These are phyloP conservation scores for Colinus virginianus DNA, from an alignment of 2,113 vertebrate species.

Conservation along the genomic window DNA sequence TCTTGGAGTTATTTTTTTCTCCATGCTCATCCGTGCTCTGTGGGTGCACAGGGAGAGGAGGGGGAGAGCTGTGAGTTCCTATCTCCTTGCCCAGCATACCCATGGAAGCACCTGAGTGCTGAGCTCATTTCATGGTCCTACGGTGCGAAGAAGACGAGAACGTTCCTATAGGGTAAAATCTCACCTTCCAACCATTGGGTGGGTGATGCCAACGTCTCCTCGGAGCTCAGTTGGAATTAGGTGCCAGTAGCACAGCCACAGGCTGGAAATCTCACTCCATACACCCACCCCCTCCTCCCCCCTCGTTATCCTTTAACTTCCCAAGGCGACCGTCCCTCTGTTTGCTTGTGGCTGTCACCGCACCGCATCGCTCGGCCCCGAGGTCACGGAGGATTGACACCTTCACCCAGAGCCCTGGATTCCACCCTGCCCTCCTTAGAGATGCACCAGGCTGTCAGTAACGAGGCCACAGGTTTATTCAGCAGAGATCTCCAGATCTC, in stretches of 20 bases:
- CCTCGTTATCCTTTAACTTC: constrained; percentile 51
- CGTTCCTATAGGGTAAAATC: neutral
- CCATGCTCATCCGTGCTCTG: neutral
- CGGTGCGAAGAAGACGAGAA: neutral
- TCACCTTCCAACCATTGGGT: neutral
- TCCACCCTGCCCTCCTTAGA: constrained; percentile 83
- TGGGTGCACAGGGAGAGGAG: neutral
- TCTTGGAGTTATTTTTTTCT: neutral
- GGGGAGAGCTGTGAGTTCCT: neutral
- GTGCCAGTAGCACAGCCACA: neutral
- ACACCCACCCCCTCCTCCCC: neutral
- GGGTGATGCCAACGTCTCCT: neutral
- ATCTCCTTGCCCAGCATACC: neutral
- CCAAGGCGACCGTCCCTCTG: constrained; percentile 80
- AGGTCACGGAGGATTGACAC: constrained; percentile 87
- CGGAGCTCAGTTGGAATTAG: neutral
- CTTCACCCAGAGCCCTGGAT: constrained; percentile 84
- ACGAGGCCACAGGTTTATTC: constrained; percentile 88
- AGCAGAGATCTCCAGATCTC: constrained; percentile 84
- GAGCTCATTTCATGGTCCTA: rapidly evolving
- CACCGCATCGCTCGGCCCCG: constrained; percentile 79
- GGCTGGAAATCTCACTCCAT: rapidly evolving
- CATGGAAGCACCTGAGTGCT: neutral
- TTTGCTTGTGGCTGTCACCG: constrained; percentile 80
- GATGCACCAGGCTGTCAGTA: constrained; percentile 89